phyloP scores from a whole-genome alignment of 2,113 vertebrate genomes.

The Xenopus borealis region DNA sequence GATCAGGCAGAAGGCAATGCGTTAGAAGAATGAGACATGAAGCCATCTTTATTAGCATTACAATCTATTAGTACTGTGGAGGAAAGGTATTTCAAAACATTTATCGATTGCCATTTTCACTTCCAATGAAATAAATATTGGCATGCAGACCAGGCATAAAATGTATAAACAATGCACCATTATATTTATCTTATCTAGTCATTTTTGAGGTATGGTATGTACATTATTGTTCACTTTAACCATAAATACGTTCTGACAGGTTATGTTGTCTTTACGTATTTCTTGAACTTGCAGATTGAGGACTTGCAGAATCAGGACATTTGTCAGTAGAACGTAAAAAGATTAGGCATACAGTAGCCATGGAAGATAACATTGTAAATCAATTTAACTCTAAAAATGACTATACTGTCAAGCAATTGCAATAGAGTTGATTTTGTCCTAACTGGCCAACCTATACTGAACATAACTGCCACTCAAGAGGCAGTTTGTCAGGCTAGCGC shows the following conservation, averaged over 20 bases:
- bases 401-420: too few relatives aligned
- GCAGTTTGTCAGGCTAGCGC: too few relatives aligned
- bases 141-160: conserved; percentile 31
- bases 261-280: too few relatives aligned
- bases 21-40: conserved; percentile 31
- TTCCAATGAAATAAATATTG: conserved; percentile 35
- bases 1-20: conserved; percentile 37
- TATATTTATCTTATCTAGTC: neutral
- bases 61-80: conserved; percentile 40
- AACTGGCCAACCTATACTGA: too few relatives aligned
- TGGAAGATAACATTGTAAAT: too few relatives aligned
- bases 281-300: too few relatives aligned
- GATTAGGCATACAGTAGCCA: too few relatives aligned
- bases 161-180: neutral
- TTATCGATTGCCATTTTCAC: conserved; percentile 45
- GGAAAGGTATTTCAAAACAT: conserved; percentile 38
- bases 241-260: neutral
- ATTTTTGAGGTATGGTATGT: conserved; percentile 13
- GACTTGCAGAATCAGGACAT: too few relatives aligned
- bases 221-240: neutral
- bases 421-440: too few relatives aligned
- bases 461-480: too few relatives aligned
- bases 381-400: too few relatives aligned
- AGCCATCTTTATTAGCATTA: conserved; percentile 41
- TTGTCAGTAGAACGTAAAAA: too few relatives aligned